Conservation (phyloP, 2,797 vertebrate species). For the Lates japonicus region DNA sequence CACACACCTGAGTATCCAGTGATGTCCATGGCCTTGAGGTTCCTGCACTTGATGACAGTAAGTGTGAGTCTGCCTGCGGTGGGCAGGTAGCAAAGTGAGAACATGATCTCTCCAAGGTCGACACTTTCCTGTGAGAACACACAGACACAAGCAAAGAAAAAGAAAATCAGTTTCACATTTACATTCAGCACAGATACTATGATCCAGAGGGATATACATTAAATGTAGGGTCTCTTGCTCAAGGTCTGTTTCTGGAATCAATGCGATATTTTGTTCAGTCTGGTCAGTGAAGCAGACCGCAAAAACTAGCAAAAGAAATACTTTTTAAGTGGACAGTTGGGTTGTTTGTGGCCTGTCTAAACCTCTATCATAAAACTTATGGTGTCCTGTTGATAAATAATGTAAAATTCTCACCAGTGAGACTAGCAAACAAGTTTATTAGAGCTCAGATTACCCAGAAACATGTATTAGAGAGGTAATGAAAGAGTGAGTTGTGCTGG, state of each 20-base stretch:
- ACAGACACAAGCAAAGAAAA: slow-evolving; percentile 10
- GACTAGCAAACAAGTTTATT: background rate
- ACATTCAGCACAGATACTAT: slow-evolving; percentile 14
- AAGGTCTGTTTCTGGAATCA: slow-evolving; percentile 14
- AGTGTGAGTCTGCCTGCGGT: slow-evolving; percentile 97
- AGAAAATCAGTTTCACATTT: slow-evolving; percentile 29
- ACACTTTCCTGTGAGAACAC: slow-evolving; percentile 92
- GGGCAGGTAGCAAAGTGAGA: slow-evolving; percentile 98
- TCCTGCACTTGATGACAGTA: slow-evolving; percentile 98
- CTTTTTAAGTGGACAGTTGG: background rate
- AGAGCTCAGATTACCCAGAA: background rate
- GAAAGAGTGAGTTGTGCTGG: too few species aligned
- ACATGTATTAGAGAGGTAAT: background rate
- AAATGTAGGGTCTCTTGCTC: slow-evolving; percentile 8
- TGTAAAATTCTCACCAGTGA: background rate
- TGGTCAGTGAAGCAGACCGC: background rate
- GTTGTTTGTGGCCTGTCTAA: background rate
- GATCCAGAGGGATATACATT: slow-evolving; percentile 6
- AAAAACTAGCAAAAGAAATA: background rate
- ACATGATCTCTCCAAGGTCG: slow-evolving; percentile 99
- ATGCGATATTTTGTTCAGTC: slow-evolving; percentile 23
- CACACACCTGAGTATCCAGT: slow-evolving; percentile 96
- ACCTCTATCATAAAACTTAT: background rate
- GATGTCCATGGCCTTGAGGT: slow-evolving; percentile 99
- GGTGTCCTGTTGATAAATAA: slow-evolving; percentile 1